Conservation (phyloP, 2,113 vertebrate species). For the Gracilinanus agilis region DNA sequence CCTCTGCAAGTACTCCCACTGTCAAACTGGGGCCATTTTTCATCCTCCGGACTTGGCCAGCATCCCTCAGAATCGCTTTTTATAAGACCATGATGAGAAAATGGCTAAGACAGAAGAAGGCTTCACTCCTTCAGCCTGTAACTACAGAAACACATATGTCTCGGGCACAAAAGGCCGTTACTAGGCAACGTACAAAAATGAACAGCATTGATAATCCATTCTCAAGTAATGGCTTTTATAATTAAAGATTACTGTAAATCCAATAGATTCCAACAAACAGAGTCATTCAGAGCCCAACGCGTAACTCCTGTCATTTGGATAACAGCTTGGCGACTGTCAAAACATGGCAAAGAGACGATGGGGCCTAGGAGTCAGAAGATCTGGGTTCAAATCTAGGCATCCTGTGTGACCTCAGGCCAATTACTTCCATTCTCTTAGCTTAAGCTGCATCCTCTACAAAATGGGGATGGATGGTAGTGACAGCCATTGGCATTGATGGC, state of each 20-base stretch:
- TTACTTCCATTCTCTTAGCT: background rate
- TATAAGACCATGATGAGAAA: background rate
- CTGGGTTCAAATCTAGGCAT: background rate
- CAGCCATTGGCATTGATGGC: background rate
- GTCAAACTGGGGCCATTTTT: background rate
- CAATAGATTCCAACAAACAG: background rate
- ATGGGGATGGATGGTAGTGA: background rate
- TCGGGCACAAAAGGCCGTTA: background rate
- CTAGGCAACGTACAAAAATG: conserved; percentile 4
- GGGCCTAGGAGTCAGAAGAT: background rate
- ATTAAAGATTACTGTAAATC: conserved; percentile 6
- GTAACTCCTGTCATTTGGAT: background rate
- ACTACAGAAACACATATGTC: conserved; percentile 8
- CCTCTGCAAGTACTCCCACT: background rate
- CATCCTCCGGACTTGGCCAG: background rate
- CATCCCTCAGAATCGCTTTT: background rate
- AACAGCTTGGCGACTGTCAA: background rate
- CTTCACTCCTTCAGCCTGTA: background rate
- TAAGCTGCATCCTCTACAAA: background rate
- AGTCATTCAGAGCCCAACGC: background rate
- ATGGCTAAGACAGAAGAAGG: conserved; percentile 4
- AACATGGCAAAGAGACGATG: background rate
- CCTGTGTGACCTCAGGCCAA: background rate
- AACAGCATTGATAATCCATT: conserved; percentile 8
- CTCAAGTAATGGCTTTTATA: conserved; percentile 6